Conservation (phyloP, 2,888 invertebrate species). For the Cheilosia vernalis region DNA sequence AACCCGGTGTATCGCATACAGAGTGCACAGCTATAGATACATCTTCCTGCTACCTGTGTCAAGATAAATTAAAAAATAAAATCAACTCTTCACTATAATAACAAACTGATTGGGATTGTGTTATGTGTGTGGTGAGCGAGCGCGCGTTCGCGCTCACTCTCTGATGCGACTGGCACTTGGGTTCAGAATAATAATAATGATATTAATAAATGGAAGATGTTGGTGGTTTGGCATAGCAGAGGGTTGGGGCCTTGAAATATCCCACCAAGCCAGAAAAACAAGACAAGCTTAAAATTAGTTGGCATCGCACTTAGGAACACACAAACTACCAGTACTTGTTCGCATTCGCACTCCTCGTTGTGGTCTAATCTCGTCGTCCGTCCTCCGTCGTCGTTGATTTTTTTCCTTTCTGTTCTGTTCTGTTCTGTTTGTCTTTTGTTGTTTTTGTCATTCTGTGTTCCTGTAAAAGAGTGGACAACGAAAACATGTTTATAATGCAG, state of each 20-base stretch:
- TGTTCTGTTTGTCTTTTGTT: conserved; percentile 32
- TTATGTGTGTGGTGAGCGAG: not conserved
- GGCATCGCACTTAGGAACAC: conserved; percentile 71
- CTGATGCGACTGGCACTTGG: conserved; percentile 7
- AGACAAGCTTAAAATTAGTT: conserved; percentile 74
- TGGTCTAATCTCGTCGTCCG: conserved; percentile 19
- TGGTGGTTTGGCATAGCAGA: not conserved
- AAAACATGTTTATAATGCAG: conserved; percentile 62
- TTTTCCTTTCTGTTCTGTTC: not conserved
- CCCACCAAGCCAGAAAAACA: conserved; percentile 73
- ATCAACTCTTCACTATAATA: conserved; percentile 67
- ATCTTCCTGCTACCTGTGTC: conserved; percentile 69
- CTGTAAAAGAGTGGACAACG: conserved; percentile 44
- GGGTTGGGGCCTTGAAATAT: conserved; percentile 26
- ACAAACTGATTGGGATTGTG: conserved; percentile 64
- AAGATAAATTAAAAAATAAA: conserved; percentile 72
- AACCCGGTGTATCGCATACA: conserved; percentile 53
- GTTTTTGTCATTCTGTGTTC: conserved; percentile 34
- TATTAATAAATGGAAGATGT: conserved; percentile 57
- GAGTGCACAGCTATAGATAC: conserved; percentile 38
- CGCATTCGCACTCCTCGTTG: conserved; percentile 69
- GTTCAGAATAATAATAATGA: conserved; percentile 66
- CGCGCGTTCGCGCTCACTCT: not conserved
- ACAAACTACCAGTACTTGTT: conserved; percentile 65
- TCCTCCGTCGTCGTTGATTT: too few species aligned